phyloP scores from a whole-genome alignment of 1,140 invertebrate genomes.

The Eufriesea mexicana region DNA sequence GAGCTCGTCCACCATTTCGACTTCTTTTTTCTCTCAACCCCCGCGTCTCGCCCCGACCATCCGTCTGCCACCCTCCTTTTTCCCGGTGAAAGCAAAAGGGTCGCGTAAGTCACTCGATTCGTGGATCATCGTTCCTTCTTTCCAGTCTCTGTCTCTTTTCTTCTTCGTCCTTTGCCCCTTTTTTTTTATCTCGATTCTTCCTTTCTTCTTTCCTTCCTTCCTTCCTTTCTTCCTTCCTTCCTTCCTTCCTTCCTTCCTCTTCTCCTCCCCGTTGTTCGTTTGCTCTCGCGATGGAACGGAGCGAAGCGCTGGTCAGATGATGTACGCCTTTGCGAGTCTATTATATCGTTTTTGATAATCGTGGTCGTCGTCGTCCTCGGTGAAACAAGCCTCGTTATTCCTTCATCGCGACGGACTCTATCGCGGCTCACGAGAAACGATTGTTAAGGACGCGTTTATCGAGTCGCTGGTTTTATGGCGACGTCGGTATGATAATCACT shows the following conservation, averaged over 20 bases:
- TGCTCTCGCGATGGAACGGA: neutral
- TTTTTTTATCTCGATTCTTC: constrained; percentile 17
- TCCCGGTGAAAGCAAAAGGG: constrained; percentile 60
- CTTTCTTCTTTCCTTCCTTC: neutral
- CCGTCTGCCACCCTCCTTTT: constrained; percentile 20
- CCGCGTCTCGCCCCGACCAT: neutral
- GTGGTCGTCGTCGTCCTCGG: neutral
- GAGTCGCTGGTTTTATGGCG: neutral
- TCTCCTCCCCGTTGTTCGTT: neutral
- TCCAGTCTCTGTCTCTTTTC: neutral
- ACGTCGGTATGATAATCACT: neutral
- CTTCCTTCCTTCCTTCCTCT: neutral
- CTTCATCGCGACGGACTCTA: constrained; percentile 17
- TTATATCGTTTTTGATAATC: constrained; percentile 53
- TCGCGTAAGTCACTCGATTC: constrained; percentile 68
- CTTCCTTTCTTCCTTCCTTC: neutral
- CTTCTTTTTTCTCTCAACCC: constrained; percentile 38
- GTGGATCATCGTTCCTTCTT: constrained; percentile 54
- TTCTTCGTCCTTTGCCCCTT: neutral
- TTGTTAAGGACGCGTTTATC: constrained; percentile 26
- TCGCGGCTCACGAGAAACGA: neutral
- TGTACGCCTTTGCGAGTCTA: constrained; percentile 54
- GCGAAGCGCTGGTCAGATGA: constrained; percentile 34
- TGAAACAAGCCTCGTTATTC: constrained; percentile 15
- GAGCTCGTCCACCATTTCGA: constrained; percentile 31